phyloP scores from a whole-genome alignment of 1,140 invertebrate genomes.

The Metopolophium dirhodum region DNA sequence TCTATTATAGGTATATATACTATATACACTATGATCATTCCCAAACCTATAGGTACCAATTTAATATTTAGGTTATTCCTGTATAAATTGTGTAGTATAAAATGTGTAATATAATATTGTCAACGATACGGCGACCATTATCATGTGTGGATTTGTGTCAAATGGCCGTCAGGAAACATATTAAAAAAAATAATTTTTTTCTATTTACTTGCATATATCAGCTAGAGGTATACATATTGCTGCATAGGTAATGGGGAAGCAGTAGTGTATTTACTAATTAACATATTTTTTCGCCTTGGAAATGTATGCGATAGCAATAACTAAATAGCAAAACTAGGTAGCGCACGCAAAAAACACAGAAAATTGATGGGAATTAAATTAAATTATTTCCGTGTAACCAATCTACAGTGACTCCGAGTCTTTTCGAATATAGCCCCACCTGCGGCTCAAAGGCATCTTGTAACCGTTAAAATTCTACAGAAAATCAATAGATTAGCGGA shows the following conservation, averaged over 20 bases:
- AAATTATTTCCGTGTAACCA: neutral
- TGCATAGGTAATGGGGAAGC: too few relatives aligned
- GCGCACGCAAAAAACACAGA: neutral
- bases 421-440: too few relatives aligned
- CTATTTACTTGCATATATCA: neutral
- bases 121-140: neutral
- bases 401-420: too few relatives aligned
- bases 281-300: neutral
- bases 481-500: too few relatives aligned
- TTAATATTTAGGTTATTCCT: neutral
- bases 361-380: neutral
- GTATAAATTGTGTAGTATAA: neutral
- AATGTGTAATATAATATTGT: neutral
- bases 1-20: too few relatives aligned
- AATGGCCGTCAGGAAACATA: neutral
- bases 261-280: neutral
- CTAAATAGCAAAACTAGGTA: neutral
- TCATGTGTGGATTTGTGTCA: neutral
- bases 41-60: neutral
- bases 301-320: neutral
- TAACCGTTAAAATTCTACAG: too few relatives aligned
- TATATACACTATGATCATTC: neutral
- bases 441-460: too few relatives aligned
- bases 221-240: too few relatives aligned
- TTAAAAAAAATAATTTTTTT: neutral